Base-by-base conservation (phyloP, 2,797 vertebrate genomes). In the Sebastes steindachneri region DNA sequence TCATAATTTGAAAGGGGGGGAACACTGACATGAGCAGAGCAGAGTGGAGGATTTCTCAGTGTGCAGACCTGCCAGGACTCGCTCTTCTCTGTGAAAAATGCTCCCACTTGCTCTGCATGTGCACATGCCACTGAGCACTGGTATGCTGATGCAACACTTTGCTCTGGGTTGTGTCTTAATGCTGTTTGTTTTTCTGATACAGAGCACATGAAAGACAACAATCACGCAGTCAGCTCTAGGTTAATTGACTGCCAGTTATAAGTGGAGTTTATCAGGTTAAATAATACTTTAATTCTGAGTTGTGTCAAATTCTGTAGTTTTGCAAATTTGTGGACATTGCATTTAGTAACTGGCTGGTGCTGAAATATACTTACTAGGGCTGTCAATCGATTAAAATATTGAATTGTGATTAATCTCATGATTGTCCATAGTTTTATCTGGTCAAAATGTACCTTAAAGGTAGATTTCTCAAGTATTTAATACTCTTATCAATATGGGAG, bases 41-140 rank as follows among this genome's bases (percentile, higher is more conserved):
- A 74, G 73, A 77, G 23, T n/a, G 25, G 64, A 76, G 63, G 9
- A 31, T 75, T 68, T 68, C 57, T 65, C 19, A 4, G 68, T 2
- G 55, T 45, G 59, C 68, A 68, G 80, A 90, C 92, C 68, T 91
- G 93, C 77, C 57, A 74, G 68, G 82, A 92, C 91, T 83, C 7
- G 80, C 59, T 85, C 15, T 51, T 23, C 10, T 87, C 80, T 65
- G 73, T 75, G 28, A 79, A 91, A 86, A 90, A 89, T 75, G 81
- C 84, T 88, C 69, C 73, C 48, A 51, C 54, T 66, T 59, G 26
- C 51, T 65, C 33, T 17, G n/a, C 71, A 29, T 68, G 48, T 25
- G 9, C 72, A 51, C 66, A 83, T 73, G 60, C 23, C 25, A 19
- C 59, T 53, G 59, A 80, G 84, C 72, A 88, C 67, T 75, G 86